phyloP scores from a whole-genome alignment of 2,113 vertebrate species.

The Megaleporinus macrocephalus region DNA sequence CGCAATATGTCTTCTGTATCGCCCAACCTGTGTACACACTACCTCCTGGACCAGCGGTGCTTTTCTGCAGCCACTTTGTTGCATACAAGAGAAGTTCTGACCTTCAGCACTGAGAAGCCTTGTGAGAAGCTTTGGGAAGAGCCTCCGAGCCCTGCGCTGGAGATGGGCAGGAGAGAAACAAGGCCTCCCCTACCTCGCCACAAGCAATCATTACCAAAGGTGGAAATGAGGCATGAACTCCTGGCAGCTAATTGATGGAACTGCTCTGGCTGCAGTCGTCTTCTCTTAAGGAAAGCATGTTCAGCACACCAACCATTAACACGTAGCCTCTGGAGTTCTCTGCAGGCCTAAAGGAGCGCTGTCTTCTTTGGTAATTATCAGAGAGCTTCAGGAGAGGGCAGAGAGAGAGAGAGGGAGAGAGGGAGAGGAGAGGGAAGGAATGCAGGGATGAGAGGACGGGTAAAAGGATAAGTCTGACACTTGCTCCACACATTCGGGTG shows the following conservation, averaged over 20 bases:
- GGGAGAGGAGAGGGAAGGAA: constrained; percentile 11
- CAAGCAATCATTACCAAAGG: neutral
- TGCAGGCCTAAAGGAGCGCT: constrained; percentile 18
- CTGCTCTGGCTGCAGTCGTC: constrained; percentile 18
- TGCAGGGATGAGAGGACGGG: constrained; percentile 38
- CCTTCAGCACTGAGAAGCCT: neutral
- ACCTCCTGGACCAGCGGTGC: too few relatives aligned
- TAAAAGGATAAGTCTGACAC: constrained; percentile 53
- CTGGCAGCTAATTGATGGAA: constrained; percentile 29
- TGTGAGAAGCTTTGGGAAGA: neutral
- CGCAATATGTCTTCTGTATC: too few relatives aligned
- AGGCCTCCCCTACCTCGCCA: neutral
- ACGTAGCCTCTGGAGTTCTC: neutral
- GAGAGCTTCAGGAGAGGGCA: constrained; percentile 23
- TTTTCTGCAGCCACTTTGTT: neutral
- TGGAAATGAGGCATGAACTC: neutral
- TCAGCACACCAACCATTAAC: constrained; percentile 26
- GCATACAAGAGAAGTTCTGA: neutral
- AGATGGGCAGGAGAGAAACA: neutral
- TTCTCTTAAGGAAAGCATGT: constrained; percentile 16
- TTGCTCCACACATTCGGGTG: constrained; percentile 19
- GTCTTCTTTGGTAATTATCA: constrained; percentile 28
- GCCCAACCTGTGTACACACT: too few relatives aligned
- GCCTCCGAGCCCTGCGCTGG: too few relatives aligned
- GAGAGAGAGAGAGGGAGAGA: neutral